These are phyloP conservation scores for Tiphia femorata DNA, from an alignment of 2,888 invertebrate species.

Conservation along the genomic window DNA sequence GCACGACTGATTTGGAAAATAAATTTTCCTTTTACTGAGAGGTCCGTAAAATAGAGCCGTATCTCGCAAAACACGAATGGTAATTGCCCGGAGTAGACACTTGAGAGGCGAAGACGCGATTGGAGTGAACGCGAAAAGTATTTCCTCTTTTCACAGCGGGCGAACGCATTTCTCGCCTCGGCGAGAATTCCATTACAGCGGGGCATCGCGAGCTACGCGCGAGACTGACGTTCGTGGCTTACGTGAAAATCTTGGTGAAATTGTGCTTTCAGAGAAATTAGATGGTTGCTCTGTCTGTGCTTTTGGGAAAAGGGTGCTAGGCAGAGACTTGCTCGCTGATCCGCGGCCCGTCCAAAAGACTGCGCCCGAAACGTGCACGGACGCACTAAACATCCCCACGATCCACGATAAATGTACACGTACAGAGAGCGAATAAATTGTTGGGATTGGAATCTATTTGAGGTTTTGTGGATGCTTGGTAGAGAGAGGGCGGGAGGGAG, in stretches of 20 bases:
- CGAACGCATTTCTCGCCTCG: slow-evolving; percentile 17
- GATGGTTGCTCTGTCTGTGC: slow-evolving; percentile 34
- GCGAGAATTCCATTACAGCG: slow-evolving; percentile 42
- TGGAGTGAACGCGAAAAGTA: too few species aligned
- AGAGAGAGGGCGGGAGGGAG: background rate
- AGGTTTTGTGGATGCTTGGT: too few species aligned
- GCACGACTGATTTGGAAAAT: too few species aligned
- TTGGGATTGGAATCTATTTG: background rate
- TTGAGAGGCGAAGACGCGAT: too few species aligned
- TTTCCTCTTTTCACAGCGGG: too few species aligned
- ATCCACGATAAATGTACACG: background rate
- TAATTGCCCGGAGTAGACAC: too few species aligned
- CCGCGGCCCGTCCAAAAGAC: too few species aligned
- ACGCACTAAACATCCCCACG: background rate
- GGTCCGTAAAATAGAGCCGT: too few species aligned
- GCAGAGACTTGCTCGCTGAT: background rate
- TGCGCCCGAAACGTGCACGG: slow-evolving; percentile 11
- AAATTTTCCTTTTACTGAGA: too few species aligned
- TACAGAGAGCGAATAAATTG: background rate
- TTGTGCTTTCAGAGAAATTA: slow-evolving; percentile 41
- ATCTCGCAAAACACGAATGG: too few species aligned
- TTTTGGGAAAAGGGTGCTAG: too few species aligned
- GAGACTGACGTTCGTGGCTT: slow-evolving; percentile 38
- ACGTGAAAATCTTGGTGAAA: slow-evolving; percentile 41
- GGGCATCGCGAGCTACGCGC: slow-evolving; percentile 18